A percentile compares a stretch with the other conserved stretches of the same genome.
Evolutionary conservation across 2,797 vertebrate genomes (phyloP).

Genomic region (Pangasius sanitwongsei): DNA sequence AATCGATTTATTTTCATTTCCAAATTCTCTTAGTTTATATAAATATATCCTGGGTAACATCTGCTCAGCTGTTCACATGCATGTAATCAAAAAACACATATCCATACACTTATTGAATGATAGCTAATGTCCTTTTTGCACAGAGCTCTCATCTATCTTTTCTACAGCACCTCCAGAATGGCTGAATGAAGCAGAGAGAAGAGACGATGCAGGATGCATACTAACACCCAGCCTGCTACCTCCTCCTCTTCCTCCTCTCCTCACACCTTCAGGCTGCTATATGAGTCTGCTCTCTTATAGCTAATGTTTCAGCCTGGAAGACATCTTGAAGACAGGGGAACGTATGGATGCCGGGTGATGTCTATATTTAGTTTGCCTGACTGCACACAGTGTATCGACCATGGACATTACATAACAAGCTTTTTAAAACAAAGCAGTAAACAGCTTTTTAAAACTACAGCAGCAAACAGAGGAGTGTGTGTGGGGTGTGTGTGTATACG

Average conservation of each 20-base stretch:
- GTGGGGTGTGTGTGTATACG: constrained; percentile 32
- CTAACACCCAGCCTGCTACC: constrained; percentile 43
- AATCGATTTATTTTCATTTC: neutral
- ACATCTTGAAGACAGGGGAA: constrained; percentile 31
- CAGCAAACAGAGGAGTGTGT: constrained; percentile 53
- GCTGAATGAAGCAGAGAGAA: constrained; percentile 41
- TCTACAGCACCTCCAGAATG: constrained; percentile 24
- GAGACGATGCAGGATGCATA: constrained; percentile 54
- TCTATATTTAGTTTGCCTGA: constrained; percentile 36
- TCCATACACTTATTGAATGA: neutral
- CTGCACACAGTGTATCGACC: constrained; percentile 32
- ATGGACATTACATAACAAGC: constrained; percentile 49
- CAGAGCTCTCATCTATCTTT: neutral
- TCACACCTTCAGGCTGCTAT: constrained; percentile 25
- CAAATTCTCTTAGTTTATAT: neutral
- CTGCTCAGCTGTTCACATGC: constrained; percentile 35
- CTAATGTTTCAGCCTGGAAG: constrained; percentile 16
- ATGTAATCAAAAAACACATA: neutral
- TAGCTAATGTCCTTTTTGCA: neutral
- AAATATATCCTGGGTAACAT: constrained; percentile 19
- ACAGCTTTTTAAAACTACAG: constrained; percentile 47
- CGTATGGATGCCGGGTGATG: constrained; percentile 35
- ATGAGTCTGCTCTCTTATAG: constrained; percentile 23
- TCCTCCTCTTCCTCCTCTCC: constrained; percentile 1
- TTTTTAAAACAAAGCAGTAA: constrained; percentile 49